Conservation (phyloP, 2,113 vertebrate genomes). For the Tenebrosternarchus preto region DNA sequence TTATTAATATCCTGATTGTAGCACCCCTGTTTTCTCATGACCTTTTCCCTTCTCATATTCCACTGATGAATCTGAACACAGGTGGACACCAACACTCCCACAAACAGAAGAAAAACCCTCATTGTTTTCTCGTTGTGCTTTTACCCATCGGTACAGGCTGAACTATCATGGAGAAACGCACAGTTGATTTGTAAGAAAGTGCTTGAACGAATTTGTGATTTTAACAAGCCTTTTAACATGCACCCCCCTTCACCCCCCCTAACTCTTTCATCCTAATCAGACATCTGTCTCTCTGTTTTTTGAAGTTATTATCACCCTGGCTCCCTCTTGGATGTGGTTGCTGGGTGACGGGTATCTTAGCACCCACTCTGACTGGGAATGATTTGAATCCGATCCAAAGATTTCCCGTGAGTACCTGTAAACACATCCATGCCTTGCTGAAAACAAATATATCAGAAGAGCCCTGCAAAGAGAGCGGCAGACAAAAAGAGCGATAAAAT, state of each 20-base stretch:
- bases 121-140: constrained; percentile 61
- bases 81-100: constrained; percentile 85
- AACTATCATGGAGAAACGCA: constrained; percentile 81
- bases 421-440: constrained; percentile 98
- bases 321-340: constrained; percentile 99
- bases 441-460: constrained; percentile 95
- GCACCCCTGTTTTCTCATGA: constrained; percentile 9
- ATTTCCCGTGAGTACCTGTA: constrained; percentile 99
- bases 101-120: constrained; percentile 62
- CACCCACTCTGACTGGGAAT: constrained; percentile 99
- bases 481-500: constrained; percentile 65
- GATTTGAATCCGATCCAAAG: constrained; percentile 99
- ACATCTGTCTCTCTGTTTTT: constrained; percentile 99
- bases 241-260: constrained; percentile 70
- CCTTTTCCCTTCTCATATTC: constrained; percentile 47
- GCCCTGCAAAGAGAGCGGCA: constrained; percentile 49
- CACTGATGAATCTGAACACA: constrained; percentile 86
- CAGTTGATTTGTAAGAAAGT: constrained; percentile 97
- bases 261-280: constrained; percentile 95
- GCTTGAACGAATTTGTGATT: constrained; percentile 96
- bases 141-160: constrained; percentile 75
- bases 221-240: constrained; percentile 97
- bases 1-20: not conserved
- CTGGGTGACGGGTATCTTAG: constrained; percentile 99
- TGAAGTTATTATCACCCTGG: constrained; percentile 99